Evolutionary conservation across 2,888 invertebrate genomes (phyloP).

Genomic region (Globia sparganii): DNA sequence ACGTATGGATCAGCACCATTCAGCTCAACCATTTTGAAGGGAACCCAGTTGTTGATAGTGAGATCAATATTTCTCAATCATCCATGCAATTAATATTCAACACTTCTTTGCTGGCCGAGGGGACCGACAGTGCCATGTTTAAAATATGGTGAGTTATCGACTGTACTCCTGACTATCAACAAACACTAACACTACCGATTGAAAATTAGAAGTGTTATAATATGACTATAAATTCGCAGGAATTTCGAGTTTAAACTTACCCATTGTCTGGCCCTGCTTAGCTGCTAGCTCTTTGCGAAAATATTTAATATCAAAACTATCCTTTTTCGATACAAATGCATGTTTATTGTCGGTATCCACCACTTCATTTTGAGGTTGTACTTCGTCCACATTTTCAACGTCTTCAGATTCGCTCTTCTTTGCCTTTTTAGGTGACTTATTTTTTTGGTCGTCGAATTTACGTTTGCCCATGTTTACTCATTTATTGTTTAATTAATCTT

Average conservation of each 20-base stretch:
- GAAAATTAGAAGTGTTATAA: not conserved
- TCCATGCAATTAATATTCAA: not conserved
- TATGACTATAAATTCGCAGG: no score
- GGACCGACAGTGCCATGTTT: not conserved
- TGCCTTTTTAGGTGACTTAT: slow-evolving; percentile 71
- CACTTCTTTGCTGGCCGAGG: not conserved
- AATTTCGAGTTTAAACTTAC: slow-evolving; percentile 76
- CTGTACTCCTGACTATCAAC: not conserved
- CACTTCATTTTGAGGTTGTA: slow-evolving; percentile 78
- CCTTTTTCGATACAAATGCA: slow-evolving; percentile 66
- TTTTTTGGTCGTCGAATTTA: slow-evolving; percentile 77
- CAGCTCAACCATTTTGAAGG: no score
- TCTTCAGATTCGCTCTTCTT: slow-evolving; percentile 71
- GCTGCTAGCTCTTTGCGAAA: slow-evolving; percentile 90
- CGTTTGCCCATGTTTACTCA: slow-evolving; percentile 81
- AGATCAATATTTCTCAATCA: not conserved
- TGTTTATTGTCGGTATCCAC: slow-evolving; percentile 55
- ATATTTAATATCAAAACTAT: slow-evolving; percentile 90
- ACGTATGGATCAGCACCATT: no score
- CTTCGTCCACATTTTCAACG: slow-evolving; percentile 57
- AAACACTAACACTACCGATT: not conserved
- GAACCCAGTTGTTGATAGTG: no score
- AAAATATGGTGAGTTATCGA: not conserved
- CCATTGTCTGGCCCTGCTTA: slow-evolving; percentile 89
- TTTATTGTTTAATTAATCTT: slow-evolving; percentile 26